These are phyloP conservation scores for Kradibia gibbosae DNA, from an alignment of 1,140 invertebrate genomes.

Conservation along the genomic window DNA sequence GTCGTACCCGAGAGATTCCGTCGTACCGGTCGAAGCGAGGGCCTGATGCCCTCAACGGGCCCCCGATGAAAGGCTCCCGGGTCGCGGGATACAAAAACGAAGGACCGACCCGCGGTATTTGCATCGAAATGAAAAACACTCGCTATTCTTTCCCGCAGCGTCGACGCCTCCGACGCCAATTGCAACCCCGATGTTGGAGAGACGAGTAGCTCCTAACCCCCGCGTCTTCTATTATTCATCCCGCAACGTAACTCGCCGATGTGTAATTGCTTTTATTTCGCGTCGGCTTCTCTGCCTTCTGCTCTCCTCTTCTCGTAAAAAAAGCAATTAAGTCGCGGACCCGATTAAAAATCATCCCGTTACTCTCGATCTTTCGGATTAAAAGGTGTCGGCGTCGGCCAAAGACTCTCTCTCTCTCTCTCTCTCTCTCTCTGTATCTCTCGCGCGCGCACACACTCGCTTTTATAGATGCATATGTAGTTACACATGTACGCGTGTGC, in stretches of 20 bases:
- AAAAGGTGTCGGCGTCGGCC: not conserved
- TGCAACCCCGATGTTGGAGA: slow-evolving; percentile 48
- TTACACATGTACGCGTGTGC: not conserved
- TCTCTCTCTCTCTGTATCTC: too few relatives aligned
- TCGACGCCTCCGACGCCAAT: slow-evolving; percentile 59
- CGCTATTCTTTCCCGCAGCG: too few relatives aligned
- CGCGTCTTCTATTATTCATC: slow-evolving; percentile 57
- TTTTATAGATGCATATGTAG: not conserved
- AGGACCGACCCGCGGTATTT: slow-evolving; percentile 53
- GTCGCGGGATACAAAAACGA: not conserved
- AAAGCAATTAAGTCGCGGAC: slow-evolving; percentile 11
- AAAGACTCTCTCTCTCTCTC: not conserved
- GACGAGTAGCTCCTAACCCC: slow-evolving; percentile 60
- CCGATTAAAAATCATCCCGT: not conserved
- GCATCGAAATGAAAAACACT: slow-evolving; percentile 67
- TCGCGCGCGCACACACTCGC: not conserved
- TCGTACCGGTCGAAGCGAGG: not conserved
- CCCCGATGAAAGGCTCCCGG: slow-evolving; percentile 37
- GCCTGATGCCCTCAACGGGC: not conserved
- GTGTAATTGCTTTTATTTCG: slow-evolving; percentile 36
- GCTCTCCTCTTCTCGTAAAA: not conserved
- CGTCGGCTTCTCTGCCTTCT: slow-evolving; percentile 16
- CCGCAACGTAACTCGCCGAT: slow-evolving; percentile 55
- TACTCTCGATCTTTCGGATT: not conserved
- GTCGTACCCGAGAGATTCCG: not conserved